Evolutionary conservation across 2,797 vertebrate genomes (phyloP).

Genomic region (Syngnathus acus): DNA sequence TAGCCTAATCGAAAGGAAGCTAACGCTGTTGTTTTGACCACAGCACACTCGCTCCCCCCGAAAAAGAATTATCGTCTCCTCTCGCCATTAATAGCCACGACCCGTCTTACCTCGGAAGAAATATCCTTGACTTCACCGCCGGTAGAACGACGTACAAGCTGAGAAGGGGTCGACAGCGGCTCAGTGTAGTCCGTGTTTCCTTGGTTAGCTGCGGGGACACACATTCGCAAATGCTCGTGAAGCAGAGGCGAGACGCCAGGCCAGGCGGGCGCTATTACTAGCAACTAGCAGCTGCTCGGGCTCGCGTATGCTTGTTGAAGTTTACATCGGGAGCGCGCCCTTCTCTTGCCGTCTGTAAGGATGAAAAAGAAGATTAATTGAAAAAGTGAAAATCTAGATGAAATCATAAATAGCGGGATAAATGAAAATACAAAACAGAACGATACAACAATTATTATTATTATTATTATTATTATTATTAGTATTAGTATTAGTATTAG

Average conservation of each 20-base stretch:
- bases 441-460: too few relatives aligned
- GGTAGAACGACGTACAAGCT: neutral
- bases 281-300: slow-evolving; percentile 31
- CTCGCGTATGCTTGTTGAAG: slow-evolving; percentile 65
- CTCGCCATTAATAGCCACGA: slow-evolving; percentile 14
- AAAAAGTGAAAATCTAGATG: neutral
- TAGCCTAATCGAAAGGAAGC: slow-evolving; percentile 52
- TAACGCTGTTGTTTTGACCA: slow-evolving; percentile 57
- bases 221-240: slow-evolving; percentile 48
- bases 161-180: slow-evolving; percentile 12
- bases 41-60: slow-evolving; percentile 15
- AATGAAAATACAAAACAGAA: too few relatives aligned
- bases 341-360: slow-evolving; percentile 12
- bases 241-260: slow-evolving; percentile 55
- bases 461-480: too few relatives aligned
- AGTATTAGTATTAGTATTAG: too few relatives aligned
- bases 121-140: slow-evolving; percentile 40
- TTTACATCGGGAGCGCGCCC: slow-evolving; percentile 57
- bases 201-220: slow-evolving; percentile 43
- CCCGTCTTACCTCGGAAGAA: slow-evolving; percentile 60
- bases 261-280: slow-evolving; percentile 45
- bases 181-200: slow-evolving; percentile 40
- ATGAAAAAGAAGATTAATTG: neutral
- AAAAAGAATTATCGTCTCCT: slow-evolving; percentile 20
- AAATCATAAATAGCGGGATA: too few relatives aligned